phyloP scores from a whole-genome alignment of 2,113 vertebrate genomes.

The Spea multiplicata region DNA sequence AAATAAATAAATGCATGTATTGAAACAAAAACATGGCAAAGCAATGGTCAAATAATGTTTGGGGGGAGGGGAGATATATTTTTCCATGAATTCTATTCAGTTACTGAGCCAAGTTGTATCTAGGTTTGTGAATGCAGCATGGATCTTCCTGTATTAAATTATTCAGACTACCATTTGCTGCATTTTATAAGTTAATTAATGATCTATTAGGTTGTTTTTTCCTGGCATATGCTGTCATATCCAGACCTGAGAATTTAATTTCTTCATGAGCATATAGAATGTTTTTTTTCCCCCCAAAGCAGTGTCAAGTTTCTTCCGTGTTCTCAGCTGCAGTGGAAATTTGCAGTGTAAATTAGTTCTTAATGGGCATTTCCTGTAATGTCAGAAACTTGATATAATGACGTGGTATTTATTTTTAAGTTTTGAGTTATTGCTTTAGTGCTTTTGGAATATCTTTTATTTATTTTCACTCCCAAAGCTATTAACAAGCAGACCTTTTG shows the following conservation, averaged over 20 bases:
- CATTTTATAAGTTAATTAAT: conserved; percentile 40
- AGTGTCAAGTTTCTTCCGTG: conserved; percentile 36
- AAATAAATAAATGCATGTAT: too few species aligned
- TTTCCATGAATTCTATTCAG: conserved; percentile 51
- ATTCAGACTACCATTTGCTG: conserved; percentile 30
- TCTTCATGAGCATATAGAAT: conserved; percentile 24
- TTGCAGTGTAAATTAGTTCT: conserved; percentile 37
- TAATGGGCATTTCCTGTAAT: conserved; percentile 40
- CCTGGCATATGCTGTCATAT: conserved; percentile 48
- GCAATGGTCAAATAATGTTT: conserved; percentile 2
- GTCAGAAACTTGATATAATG: conserved; percentile 44
- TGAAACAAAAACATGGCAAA: too few species aligned
- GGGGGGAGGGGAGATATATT: conserved; percentile 16
- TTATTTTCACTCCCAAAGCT: conserved; percentile 5
- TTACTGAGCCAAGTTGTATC: conserved; percentile 45
- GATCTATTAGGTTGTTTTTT: conserved; percentile 48
- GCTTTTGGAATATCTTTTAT: conserved; percentile 6
- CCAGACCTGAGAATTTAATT: conserved; percentile 42
- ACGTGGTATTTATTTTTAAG: conserved; percentile 44
- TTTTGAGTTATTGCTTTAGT: not conserved
- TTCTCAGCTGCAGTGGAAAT: conserved; percentile 31
- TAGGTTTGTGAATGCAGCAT: conserved; percentile 38
- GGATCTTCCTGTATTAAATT: conserved; percentile 50
- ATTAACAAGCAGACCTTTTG: conserved; percentile 5
- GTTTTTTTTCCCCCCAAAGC: conserved; percentile 37